These are phyloP conservation scores for Actinemys pallida DNA, from an alignment of 2,113 vertebrate genomes.

Conservation along the genomic window DNA sequence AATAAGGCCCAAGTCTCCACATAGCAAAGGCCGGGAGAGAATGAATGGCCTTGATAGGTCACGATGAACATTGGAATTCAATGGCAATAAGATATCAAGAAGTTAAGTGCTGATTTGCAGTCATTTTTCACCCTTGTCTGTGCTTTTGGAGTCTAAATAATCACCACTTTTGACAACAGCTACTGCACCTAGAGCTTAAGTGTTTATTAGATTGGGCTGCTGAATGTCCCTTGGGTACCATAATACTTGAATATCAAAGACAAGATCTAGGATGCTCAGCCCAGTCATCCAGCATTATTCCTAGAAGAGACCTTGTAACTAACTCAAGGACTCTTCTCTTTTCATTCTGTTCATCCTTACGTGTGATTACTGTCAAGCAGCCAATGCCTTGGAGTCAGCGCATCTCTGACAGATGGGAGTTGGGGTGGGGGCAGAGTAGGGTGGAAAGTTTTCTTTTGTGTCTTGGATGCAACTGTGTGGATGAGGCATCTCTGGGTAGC, in stretches of 20 bases:
- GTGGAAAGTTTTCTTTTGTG: fast-evolving
- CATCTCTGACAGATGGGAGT: fast-evolving
- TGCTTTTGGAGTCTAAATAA: neutral
- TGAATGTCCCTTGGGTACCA: neutral
- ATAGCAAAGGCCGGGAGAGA: neutral
- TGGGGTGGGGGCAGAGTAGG: neutral
- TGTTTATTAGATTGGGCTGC: neutral
- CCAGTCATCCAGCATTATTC: neutral
- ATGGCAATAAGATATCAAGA: neutral
- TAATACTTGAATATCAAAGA: neutral
- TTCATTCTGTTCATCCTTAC: neutral
- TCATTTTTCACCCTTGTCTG: neutral
- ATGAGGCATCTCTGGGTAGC: neutral
- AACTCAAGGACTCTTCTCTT: neutral
- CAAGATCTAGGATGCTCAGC: neutral
- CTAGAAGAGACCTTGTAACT: neutral
- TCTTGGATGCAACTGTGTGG: neutral
- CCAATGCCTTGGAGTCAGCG: neutral
- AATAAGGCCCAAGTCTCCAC: fast-evolving
- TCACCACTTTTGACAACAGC: neutral
- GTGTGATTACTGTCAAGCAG: neutral
- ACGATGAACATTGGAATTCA: neutral
- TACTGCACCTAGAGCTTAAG: neutral
- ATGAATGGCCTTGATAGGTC: neutral
- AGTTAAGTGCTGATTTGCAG: neutral